A percentile compares a stretch with the other conserved stretches of the same genome.
phyloP scores from a whole-genome alignment of 2,113 vertebrate species.

The Phalacrocorax carbo region DNA sequence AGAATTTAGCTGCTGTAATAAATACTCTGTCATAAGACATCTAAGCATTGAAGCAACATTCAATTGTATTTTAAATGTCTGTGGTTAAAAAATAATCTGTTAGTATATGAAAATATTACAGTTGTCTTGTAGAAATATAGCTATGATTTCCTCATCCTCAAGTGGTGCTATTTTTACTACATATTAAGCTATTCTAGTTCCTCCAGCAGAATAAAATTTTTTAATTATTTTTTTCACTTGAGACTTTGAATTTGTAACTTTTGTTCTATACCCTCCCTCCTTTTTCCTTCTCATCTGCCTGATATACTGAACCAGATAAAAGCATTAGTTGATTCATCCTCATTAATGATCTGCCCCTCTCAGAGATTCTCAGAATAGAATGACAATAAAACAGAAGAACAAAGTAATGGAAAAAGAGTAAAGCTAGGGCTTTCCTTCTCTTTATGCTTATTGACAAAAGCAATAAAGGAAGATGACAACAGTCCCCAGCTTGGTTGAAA shows the following conservation, averaged over 20 bases:
- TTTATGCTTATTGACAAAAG: neutral
- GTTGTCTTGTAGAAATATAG: neutral
- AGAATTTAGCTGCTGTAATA: neutral
- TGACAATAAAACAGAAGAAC: neutral
- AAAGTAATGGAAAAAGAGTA: neutral
- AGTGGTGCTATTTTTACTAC: neutral
- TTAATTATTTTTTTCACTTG: neutral
- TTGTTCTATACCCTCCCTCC: neutral
- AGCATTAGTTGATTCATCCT: neutral
- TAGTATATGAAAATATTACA: neutral
- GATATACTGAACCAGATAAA: neutral
- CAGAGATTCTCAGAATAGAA: neutral
- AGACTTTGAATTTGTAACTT: neutral
- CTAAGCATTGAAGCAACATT: neutral
- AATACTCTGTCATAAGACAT: neutral
- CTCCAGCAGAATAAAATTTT: neutral
- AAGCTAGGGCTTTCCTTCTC: neutral
- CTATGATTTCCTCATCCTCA: neutral
- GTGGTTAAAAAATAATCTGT: neutral
- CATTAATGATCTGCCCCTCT: neutral
- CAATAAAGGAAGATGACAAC: neutral
- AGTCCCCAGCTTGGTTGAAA: neutral
- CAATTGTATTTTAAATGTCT: neutral
- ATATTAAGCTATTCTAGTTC: neutral
- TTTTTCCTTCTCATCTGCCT: neutral